These are phyloP conservation scores for Tridacna crocea DNA, from an alignment of 2,888 invertebrate species.

Conservation along the genomic window DNA sequence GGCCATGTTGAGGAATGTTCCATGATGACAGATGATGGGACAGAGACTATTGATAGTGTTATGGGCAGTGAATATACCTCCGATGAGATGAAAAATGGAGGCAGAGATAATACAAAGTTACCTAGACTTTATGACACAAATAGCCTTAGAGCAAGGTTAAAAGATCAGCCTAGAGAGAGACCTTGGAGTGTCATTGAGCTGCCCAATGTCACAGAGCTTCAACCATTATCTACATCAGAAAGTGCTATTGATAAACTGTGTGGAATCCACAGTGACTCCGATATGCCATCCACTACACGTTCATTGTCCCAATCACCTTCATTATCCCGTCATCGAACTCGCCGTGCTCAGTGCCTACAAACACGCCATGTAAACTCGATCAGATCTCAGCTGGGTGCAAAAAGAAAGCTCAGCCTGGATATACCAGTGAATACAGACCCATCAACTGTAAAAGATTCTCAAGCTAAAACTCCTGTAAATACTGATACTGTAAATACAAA, in stretches of 20 bases:
- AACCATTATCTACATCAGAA: conserved; percentile 93
- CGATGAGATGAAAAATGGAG: conserved; percentile 66
- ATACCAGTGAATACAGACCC: conserved; percentile 23
- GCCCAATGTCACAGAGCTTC: conserved; percentile 87
- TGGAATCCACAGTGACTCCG: conserved; percentile 63
- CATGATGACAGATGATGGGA: conserved; percentile 75
- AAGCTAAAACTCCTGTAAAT: conserved; percentile 42
- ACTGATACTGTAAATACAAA: conserved; percentile 36
- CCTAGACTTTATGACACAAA: conserved; percentile 68
- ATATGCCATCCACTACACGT: conserved; percentile 53
- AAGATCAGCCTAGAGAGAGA: conserved; percentile 83
- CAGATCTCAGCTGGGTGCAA: conserved; percentile 66
- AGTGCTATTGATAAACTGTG: conserved; percentile 90
- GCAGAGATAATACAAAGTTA: conserved; percentile 51
- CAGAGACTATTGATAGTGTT: conserved; percentile 76
- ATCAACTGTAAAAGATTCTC: conserved; percentile 13
- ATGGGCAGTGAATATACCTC: conserved; percentile 75
- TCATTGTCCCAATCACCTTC: conserved; percentile 58
- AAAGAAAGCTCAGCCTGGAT: conserved; percentile 68
- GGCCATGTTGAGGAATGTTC: conserved; percentile 71
- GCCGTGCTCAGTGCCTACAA: conserved; percentile 53
- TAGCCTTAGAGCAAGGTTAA: conserved; percentile 59
- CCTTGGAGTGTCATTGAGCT: conserved; percentile 96
- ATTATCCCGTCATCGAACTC: conserved; percentile 66
- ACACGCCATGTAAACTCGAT: conserved; percentile 58